Evolutionary conservation across 2,888 invertebrate species (phyloP).

Genomic region (Eilema sororculum): DNA sequence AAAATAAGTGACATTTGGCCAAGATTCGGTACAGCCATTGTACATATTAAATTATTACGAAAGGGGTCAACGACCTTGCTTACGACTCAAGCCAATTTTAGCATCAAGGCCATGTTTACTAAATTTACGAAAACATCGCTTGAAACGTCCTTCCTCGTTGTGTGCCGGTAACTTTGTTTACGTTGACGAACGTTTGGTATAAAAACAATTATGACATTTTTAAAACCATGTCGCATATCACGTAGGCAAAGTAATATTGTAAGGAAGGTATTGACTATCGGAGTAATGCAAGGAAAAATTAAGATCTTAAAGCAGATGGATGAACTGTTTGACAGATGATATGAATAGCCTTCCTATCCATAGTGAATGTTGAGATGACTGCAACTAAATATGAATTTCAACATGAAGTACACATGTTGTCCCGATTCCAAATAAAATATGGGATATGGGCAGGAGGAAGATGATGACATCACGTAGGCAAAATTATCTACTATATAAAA

Average conservation of each 20-base stretch:
- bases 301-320: too few species aligned
- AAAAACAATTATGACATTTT: neutral
- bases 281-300: too few species aligned
- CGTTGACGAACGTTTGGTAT: neutral
- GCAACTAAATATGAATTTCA: too few species aligned
- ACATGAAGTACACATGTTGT: too few species aligned
- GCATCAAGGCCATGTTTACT: slow-evolving; percentile 3
- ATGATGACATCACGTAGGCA: neutral
- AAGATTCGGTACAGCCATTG: neutral
- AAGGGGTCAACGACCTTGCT: slow-evolving; percentile 5
- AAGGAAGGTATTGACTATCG: too few species aligned
- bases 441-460: too few species aligned
- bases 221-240: neutral
- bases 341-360: too few species aligned
- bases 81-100: neutral
- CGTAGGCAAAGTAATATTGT: neutral
- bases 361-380: too few species aligned
- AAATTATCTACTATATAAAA: neutral
- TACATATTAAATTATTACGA: neutral
- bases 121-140: slow-evolving; percentile 7
- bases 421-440: too few species aligned
- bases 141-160: neutral
- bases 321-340: too few species aligned
- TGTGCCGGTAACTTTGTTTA: neutral
- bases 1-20: neutral